Evolutionary conservation across 2,888 invertebrate genomes (phyloP).

Genomic region (Trichogramma evanescens): DNA sequence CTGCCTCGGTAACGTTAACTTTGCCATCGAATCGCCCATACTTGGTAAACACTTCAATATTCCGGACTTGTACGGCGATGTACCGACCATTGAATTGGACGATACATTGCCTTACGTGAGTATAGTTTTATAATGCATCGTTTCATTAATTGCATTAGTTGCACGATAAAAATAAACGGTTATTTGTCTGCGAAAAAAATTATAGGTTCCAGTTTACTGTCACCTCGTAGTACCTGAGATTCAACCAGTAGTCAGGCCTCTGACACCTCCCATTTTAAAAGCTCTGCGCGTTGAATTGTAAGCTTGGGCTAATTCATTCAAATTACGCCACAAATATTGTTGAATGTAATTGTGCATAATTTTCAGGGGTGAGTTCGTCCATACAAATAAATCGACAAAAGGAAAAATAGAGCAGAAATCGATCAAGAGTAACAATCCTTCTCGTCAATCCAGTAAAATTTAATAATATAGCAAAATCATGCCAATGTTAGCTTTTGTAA

Average conservation of each 20-base stretch:
- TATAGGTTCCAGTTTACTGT: slow-evolving; percentile 63
- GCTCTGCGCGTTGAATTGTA: slow-evolving; percentile 27
- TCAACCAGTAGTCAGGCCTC: slow-evolving; percentile 52
- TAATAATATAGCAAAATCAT: neutral
- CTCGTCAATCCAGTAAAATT: slow-evolving; percentile 9
- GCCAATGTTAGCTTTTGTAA: too few relatives aligned
- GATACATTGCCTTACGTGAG: slow-evolving; percentile 55
- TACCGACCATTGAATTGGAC: slow-evolving; percentile 54
- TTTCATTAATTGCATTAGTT: too few relatives aligned
- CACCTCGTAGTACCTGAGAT: slow-evolving; percentile 61
- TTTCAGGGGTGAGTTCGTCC: too few relatives aligned
- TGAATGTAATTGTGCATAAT: neutral
- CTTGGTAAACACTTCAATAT: slow-evolving; percentile 54
- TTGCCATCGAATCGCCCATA: slow-evolving; percentile 46
- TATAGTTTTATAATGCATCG: slow-evolving; percentile 25
- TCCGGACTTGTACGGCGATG: slow-evolving; percentile 18
- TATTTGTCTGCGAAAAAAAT: neutral
- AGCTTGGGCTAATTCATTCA: neutral
- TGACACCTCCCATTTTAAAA: slow-evolving; percentile 47
- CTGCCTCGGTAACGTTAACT: neutral
- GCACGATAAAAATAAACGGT: neutral
- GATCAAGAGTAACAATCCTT: neutral
- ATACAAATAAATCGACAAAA: slow-evolving; percentile 2
- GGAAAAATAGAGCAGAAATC: slow-evolving; percentile 8
- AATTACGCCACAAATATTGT: too few relatives aligned